These are phyloP conservation scores for Nemopilema nomurai DNA, from an alignment of 30 jellyfish, hydroid and myxozoan genomes.

Conservation along the genomic window DNA sequence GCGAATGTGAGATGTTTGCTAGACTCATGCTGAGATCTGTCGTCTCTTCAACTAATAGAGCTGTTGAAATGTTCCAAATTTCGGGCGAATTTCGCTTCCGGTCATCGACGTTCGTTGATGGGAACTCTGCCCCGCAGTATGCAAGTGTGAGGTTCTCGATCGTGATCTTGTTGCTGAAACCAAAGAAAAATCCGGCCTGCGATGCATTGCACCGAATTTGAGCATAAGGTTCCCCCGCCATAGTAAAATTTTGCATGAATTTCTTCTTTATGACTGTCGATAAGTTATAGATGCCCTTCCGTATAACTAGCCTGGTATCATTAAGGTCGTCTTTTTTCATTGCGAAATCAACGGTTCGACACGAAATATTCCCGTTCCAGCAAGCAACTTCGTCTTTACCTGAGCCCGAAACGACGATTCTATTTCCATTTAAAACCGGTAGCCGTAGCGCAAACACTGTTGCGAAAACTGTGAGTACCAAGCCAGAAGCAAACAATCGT, in stretches of 20 bases:
- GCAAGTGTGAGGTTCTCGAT: conserved; percentile 10
- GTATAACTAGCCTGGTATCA: conserved; percentile 32
- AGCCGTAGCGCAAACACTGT: neutral
- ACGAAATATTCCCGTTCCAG: conserved; percentile 46
- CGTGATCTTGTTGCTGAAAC: conserved; percentile 12
- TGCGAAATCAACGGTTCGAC: conserved; percentile 68
- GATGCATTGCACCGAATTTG: conserved; percentile 19
- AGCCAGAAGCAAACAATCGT: neutral
- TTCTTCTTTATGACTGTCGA: neutral
- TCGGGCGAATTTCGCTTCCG: neutral
- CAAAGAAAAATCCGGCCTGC: conserved; percentile 59
- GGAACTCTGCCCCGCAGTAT: conserved; percentile 52
- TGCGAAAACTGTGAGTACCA: neutral
- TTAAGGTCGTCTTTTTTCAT: conserved; percentile 23
- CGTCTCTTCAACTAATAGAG: conserved; percentile 34
- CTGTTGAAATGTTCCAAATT: conserved; percentile 53
- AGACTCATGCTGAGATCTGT: conserved; percentile 17
- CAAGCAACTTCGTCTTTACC: conserved; percentile 46
- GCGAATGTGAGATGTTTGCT: conserved; percentile 9
- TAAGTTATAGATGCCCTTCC: conserved; percentile 32
- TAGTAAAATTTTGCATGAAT: conserved; percentile 4
- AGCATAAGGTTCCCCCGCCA: conserved; percentile 13
- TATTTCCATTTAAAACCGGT: neutral
- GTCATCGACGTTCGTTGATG: conserved; percentile 31
- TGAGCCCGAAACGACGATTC: conserved; percentile 1